Conservation (phyloP, 2,888 invertebrate genomes). For the Papilio elwesi region DNA sequence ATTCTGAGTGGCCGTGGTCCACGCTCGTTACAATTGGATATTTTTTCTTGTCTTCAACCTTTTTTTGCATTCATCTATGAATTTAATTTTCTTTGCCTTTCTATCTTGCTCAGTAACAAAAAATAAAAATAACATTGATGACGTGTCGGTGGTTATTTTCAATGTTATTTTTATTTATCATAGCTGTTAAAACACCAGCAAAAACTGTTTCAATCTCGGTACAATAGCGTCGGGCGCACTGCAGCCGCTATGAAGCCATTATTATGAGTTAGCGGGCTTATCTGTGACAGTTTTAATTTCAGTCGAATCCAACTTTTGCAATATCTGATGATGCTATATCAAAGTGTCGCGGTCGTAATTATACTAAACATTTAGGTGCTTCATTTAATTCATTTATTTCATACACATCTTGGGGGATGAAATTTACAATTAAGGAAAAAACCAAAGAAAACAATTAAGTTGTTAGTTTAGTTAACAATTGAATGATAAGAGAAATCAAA, state of each 20-base stretch:
- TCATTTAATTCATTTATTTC: constrained; percentile 10
- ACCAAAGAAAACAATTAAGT: too few species aligned
- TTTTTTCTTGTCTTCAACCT: too few species aligned
- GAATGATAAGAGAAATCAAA: too few species aligned
- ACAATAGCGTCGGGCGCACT: constrained; percentile 18
- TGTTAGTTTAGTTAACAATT: too few species aligned
- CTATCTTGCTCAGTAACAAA: too few species aligned
- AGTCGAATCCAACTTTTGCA: constrained; percentile 38
- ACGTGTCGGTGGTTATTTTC: too few species aligned
- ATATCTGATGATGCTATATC: constrained; percentile 38
- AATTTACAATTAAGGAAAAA: neutral
- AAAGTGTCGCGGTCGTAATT: constrained; percentile 30
- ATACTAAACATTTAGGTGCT: constrained; percentile 17
- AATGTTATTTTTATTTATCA: constrained; percentile 6
- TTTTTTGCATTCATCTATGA: too few species aligned
- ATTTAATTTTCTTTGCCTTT: too few species aligned
- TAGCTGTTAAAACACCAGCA: constrained; percentile 1
- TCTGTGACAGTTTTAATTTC: constrained; percentile 41
- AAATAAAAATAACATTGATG: neutral
- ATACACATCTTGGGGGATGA: neutral
- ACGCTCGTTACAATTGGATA: too few species aligned
- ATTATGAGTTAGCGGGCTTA: constrained; percentile 40
- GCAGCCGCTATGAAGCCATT: constrained; percentile 33
- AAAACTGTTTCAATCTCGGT: constrained; percentile 25
- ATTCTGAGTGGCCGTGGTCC: too few species aligned